Base-by-base conservation (phyloP, 2,797 vertebrate genomes). In the Chiroxiphia lanceolata region DNA sequence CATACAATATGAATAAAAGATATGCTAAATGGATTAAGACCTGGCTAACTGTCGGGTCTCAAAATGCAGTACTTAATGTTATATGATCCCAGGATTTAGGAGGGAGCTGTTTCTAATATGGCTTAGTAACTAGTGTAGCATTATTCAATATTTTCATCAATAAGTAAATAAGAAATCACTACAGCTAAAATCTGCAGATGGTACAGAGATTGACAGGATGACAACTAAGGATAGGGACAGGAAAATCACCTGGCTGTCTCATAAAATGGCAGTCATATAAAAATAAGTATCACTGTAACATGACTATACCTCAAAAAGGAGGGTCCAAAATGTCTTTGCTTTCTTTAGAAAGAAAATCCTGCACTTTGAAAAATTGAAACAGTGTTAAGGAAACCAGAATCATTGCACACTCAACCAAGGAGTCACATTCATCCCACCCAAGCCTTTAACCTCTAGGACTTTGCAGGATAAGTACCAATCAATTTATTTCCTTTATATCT, bases 101-200 rank as follows among this genome's bases (percentile, higher is more conserved):
- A 85, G 11, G 3, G 5, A 67, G 19, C 17, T 51, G 5, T 63
- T 87, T 89, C 31, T 61, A 76, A 78, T 45, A 67, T 60, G 42
- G 14, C 11, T 89, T 63, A 29, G 33, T 91, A 87, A 89, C 53
- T 71, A 29, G 36, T 69, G 25, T 8, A 65, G 40, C 44, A 68
- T 75, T 71, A 79, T 79, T 93, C 38, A 91, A 93, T 94, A 84
- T 90, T 83, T 95, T 84, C 36, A 86, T 95, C 86, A 91, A 90
- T 93, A 88, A 78, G 63, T 90, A 92, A 78, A 88, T 83, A 93
- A 80, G 44, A 86, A 77, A 75, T 86, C 9, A 3, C 27, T 93
- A 65, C 34, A 78, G 34, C 25, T 88, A 61, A 94, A 93, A 68
- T 83, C 38, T 88, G 22, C 40, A 86, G 65, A 51, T 72, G 44